Conservation (phyloP, 2,888 invertebrate species). For the Osmoderma eremita region DNA sequence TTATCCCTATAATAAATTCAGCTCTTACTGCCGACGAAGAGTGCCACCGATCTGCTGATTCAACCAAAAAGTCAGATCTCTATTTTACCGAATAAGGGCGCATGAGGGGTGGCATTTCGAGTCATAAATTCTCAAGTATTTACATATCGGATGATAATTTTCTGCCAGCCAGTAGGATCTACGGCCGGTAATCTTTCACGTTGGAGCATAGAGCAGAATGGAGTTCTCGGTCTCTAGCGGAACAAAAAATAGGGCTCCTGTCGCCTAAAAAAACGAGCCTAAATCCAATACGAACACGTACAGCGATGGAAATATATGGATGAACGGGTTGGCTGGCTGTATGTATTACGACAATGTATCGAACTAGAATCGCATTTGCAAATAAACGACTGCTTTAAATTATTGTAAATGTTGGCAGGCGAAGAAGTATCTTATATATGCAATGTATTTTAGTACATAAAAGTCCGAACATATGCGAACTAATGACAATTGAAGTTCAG, state of each 20-base stretch:
- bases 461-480: too few species aligned
- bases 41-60: neutral
- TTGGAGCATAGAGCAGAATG: neutral
- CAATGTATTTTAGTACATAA: too few species aligned
- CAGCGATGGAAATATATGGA: neutral
- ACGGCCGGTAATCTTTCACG: conserved; percentile 12
- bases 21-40: neutral
- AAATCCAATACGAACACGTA: neutral
- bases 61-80: neutral
- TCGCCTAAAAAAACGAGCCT: neutral
- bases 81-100: conserved; percentile 5
- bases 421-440: too few species aligned
- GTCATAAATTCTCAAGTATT: conserved; percentile 4
- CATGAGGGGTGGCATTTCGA: neutral
- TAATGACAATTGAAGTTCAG: too few species aligned
- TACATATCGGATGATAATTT: conserved; percentile 11
- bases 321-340: neutral
- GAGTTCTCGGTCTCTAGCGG: neutral
- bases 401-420: too few species aligned
- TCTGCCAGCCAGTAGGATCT: conserved; percentile 5
- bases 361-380: too few species aligned
- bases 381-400: too few species aligned
- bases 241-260: neutral
- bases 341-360: too few species aligned
- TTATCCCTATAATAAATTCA: neutral